Base-by-base conservation (phyloP, 2,797 vertebrate species). In the Fundulus diaphanus region DNA sequence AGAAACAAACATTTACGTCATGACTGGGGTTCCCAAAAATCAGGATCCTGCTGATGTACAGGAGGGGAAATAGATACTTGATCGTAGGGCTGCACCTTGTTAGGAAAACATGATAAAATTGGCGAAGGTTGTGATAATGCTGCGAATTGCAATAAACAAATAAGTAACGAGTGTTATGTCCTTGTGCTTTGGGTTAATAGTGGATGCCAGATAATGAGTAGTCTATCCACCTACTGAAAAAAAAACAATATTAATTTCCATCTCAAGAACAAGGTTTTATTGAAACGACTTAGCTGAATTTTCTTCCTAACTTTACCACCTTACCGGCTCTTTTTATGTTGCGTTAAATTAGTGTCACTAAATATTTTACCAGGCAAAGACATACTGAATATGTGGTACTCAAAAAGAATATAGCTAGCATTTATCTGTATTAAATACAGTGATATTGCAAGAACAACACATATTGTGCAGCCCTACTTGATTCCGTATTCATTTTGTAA, bases 1-100 rank as follows among this genome's bases (percentile, higher is more conserved):
- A 67, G 24, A 84, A 80, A 87, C 22, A 79, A 74, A 79, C 1
- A 77, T 77, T 54, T 80, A 37, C 11, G 68, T 51, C 29, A 56
- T n/a, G n/a, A 69, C 29, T 3, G 3, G 40, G n/a, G 3, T 77
- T 61, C 18, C n/a, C 56, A n/a, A 24, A 44, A 70, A 16, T 52
- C 18, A 27, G 37, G 22, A 27, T 37, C 24, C 22, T 27, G 63
- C 27, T 42, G 37, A 16, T 66, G 24, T 18, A n/a, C 5, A 27
- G 27, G 6, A 65, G 5, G 5, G n/a, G 63, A 37, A 66, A 27
- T 15, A 27, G 63, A 24, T 42, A n/a, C 12, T n/a, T 66, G 63
- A 16, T n/a, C 27, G 24, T 27, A 44, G 63, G 35, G 24, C 63
- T 66, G 37, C 37, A 27, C 40, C 16, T 13, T 40, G 15, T 22